A percentile compares a stretch with the other conserved stretches of the same genome.
Evolutionary conservation across 2,797 vertebrate genomes (phyloP).

Genomic region (Nannoperca australis): DNA sequence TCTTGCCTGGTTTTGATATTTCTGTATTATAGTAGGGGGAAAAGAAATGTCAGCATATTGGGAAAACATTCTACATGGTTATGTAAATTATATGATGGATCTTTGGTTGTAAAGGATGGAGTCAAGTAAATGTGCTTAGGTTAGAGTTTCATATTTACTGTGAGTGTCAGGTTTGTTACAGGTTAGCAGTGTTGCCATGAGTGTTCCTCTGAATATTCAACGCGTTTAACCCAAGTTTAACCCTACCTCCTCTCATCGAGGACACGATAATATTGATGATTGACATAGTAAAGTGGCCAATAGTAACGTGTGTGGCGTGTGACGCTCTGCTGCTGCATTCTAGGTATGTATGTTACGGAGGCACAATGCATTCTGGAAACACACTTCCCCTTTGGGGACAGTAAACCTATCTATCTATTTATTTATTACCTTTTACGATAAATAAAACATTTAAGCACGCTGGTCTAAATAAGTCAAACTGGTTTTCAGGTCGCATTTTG

Average conservation of each 20-base stretch:
- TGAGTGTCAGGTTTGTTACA: not conserved
- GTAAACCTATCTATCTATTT: too few species aligned
- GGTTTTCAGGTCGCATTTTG: not conserved
- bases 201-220: not conserved
- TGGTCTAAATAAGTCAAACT: not conserved
- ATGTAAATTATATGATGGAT: too few species aligned
- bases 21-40: not conserved
- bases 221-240: not conserved
- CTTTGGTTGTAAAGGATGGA: not conserved
- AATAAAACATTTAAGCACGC: not conserved
- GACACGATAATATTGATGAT: not conserved
- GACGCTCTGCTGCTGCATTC: slow-evolving; percentile 5
- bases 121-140: not conserved
- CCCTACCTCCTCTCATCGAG: not conserved
- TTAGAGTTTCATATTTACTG: not conserved
- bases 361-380: too few species aligned
- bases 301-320: not conserved
- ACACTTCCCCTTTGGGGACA: too few species aligned
- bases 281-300: slow-evolving; percentile 9
- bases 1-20: not conserved
- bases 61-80: not conserved
- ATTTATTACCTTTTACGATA: accelerated
- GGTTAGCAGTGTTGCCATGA: not conserved
- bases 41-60: not conserved
- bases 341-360: too few species aligned